These are phyloP conservation scores for Hydrolagus affinis DNA, from an alignment of 2,113 vertebrate genomes.

Conservation along the genomic window DNA sequence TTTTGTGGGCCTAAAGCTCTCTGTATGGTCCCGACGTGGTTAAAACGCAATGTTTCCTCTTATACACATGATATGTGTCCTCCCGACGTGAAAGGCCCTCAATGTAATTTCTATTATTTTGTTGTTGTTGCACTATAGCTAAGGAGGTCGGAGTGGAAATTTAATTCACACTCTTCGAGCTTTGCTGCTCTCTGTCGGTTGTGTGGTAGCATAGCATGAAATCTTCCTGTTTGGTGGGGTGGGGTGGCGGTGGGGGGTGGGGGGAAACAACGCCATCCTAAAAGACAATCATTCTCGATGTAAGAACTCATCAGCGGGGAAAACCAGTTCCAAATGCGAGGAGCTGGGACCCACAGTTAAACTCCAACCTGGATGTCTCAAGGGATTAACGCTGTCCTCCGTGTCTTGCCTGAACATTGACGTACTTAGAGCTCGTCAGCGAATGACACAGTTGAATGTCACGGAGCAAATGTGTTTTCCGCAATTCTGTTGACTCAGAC, in stretches of 20 bases:
- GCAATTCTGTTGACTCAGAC: background rate
- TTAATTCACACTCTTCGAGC: background rate
- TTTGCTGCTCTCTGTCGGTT: constrained; percentile 15
- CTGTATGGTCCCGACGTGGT: no score
- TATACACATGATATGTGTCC: no score
- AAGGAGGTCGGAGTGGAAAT: no score
- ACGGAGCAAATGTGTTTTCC: background rate
- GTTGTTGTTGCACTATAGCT: no score
- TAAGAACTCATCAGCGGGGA: constrained; percentile 6
- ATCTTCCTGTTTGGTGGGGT: no score
- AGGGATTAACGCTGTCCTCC: background rate
- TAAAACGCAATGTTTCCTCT: no score
- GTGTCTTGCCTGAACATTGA: background rate
- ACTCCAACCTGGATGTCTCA: background rate
- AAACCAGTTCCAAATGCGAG: background rate
- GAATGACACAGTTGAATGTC: constrained; percentile 9
- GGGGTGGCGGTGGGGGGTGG: no score
- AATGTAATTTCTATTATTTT: no score
- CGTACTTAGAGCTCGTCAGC: no score
- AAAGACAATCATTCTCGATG: background rate
- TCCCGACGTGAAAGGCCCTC: no score
- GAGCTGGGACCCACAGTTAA: background rate
- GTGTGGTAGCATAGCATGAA: background rate
- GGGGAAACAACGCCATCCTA: no score
- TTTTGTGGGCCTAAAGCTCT: no score